Conservation (phyloP, 2,113 vertebrate species). For the Dromiciops gliroides region DNA sequence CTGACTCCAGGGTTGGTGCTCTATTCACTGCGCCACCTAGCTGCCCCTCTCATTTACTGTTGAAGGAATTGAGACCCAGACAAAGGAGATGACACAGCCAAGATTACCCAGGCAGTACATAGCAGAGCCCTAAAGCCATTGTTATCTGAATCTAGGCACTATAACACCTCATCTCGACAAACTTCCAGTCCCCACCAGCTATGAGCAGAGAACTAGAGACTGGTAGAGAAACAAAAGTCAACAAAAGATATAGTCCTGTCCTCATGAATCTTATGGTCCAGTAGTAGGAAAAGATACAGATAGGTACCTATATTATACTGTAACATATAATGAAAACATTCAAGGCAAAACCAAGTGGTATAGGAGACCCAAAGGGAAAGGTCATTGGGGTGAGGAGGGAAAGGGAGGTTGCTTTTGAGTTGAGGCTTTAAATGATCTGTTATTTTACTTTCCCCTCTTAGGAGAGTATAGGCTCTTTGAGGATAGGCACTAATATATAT, state of each 20-base stretch:
- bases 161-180: background rate
- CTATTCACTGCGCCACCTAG: too few species aligned
- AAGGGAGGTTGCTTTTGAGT: background rate
- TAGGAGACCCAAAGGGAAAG: background rate
- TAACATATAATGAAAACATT: background rate
- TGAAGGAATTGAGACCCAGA: background rate
- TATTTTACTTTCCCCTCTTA: background rate
- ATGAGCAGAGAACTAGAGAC: background rate
- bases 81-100: background rate
- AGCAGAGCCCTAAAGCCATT: background rate
- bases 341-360: background rate
- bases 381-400: background rate
- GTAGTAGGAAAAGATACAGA: background rate
- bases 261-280: background rate
- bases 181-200: background rate
- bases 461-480: background rate
- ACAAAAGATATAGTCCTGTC: background rate
- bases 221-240: background rate
- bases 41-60: too few species aligned
- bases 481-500: background rate
- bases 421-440: background rate
- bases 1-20: too few species aligned
- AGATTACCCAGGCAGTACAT: background rate
- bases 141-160: background rate
- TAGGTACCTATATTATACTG: background rate